Percentiles rank a stretch among this genome's conserved stretches.
These are phyloP conservation scores for Clytia hemisphaerica DNA, from an alignment of 30 jellyfish, hydroid and myxozoan species.

Conservation along the genomic window DNA sequence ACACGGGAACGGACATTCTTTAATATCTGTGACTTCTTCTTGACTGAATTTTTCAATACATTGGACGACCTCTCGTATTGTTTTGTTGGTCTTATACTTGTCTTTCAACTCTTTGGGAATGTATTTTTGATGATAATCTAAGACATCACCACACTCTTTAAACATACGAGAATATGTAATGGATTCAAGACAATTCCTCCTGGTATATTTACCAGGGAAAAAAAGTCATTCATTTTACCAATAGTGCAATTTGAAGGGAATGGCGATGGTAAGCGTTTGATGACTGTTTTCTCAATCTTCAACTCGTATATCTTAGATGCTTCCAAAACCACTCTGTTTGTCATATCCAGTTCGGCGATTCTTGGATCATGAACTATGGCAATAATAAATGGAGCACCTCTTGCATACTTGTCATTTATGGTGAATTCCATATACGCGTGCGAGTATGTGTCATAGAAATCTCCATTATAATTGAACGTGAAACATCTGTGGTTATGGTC, in stretches of 20 bases:
- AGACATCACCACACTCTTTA: constrained; percentile 5
- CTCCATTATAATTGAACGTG: constrained; percentile 15
- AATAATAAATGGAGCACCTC: background rate
- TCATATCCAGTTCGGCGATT: constrained; percentile 3
- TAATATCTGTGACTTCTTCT: background rate
- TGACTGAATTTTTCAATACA: background rate
- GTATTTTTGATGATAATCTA: background rate
- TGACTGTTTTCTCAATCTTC: background rate
- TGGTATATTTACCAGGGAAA: constrained; percentile 10
- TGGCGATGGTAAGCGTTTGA: constrained; percentile 1
- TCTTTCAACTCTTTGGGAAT: background rate
- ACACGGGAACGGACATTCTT: constrained; percentile 7
- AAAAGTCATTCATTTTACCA: background rate
- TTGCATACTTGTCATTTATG: background rate
- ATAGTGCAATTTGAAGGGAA: constrained; percentile 4
- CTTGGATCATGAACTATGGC: constrained; percentile 10
- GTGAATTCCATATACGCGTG: background rate
- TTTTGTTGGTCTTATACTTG: background rate
- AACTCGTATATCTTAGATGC: background rate
- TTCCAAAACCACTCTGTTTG: constrained; percentile 1
- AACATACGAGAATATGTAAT: background rate
- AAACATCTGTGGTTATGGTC: constrained; percentile 1
- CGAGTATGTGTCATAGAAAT: constrained; percentile 7
- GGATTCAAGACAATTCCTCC: constrained; percentile 1
- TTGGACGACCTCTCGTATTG: background rate